Evolutionary conservation across 2,888 invertebrate genomes (phyloP), one percentile per base, ranked within the genome.

Genomic region (Anodontia alba): DNA sequence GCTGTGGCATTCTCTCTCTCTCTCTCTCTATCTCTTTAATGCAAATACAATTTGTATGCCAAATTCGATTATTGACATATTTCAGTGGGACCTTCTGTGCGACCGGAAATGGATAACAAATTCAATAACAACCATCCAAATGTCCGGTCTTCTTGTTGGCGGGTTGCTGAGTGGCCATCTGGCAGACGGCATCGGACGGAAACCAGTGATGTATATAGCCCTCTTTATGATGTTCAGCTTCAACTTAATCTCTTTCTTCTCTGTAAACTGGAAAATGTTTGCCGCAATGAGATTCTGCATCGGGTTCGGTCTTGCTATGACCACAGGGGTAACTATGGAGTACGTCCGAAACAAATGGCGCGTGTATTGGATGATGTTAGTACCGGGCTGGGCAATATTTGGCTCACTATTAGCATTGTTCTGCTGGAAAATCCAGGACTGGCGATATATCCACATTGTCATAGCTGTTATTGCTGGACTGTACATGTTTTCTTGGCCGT

Each of bases 61-160:
- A n/a, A n/a, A n/a, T n/a, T n/a, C 8, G 42, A 42, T 42, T 15
- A 10, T 42, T 42, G 42, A 10, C 15, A 8, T 42, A 15, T 84
- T 85, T 1, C 82, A 90, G 89, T 90, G 86, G 85, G 67, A 76
- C 7, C 78, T 81, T 15, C 74, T 81, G 5, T 81, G 81, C 57
- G 66, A 78, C 62, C 68, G 43, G 31, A 68, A 66, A 33, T 81
- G 76, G 70, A 51, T 74, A 8, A 42, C 68, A 15, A 31, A 29
- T 15, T 57, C 70, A 17, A 73, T 68, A 8, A 77, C 73, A 12
- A 78, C 73, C 8, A 49, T 78, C 7, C 81, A 81, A 36, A 73
- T 81, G 73, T 68, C 36, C 0, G 81, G 81, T 0, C 36, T 78
- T 5, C n/a, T 81, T n/a, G 20, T 81, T 23, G 81, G 78, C 8